Base-by-base conservation (phyloP, 2,888 invertebrate genomes). In the Dryadula phaetusa region DNA sequence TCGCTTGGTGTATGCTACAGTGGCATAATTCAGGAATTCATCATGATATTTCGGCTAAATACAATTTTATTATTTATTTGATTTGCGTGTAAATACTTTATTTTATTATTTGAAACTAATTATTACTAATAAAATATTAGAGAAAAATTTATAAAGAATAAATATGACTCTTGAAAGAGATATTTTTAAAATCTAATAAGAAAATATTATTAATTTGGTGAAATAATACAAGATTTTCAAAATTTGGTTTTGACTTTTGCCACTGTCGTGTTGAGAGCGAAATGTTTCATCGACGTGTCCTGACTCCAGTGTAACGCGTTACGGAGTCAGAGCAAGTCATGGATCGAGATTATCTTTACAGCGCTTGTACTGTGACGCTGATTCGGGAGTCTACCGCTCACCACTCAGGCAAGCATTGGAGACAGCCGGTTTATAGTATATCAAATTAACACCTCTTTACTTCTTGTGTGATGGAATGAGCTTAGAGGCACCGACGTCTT, bases 391-490 rank as follows among this genome's bases (percentile, higher is more conserved):
- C 93, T 95, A 95, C 94, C 94, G 94, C 94, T 95, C 95, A 90
- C 95, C 95, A 93, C 94, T 95, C 94, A 95, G 95, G 95, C 95
- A 95, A 95, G 95, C 94, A 90, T 91, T 90, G 92, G 92, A 92
- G 90, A 88, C 90, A 84, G 91, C 91, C 90, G 90, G 91, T 88
- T 89, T 92, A 90, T 91, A 91, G 92, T 92, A 92, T 85, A 86
- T 85, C 87, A 87, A 80, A 83, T 84, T 89, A 89, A 89, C 89
- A 86, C 84, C 86, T 82, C 80, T 81, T 88, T 90, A 86, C 82
- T 86, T 86, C 83, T 83, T 87, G 91, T 92, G 92, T 91, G 90
- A 87, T 88, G 85, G 91, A 88, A 88, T 90, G 89, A 86, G 92
- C 91, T 91, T 92, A 86, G 85, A 80, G 83, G 87, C 82, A 80